These are phyloP conservation scores for Hyperoodon ampullatus DNA, from an alignment of 2,113 vertebrate species.

Conservation along the genomic window DNA sequence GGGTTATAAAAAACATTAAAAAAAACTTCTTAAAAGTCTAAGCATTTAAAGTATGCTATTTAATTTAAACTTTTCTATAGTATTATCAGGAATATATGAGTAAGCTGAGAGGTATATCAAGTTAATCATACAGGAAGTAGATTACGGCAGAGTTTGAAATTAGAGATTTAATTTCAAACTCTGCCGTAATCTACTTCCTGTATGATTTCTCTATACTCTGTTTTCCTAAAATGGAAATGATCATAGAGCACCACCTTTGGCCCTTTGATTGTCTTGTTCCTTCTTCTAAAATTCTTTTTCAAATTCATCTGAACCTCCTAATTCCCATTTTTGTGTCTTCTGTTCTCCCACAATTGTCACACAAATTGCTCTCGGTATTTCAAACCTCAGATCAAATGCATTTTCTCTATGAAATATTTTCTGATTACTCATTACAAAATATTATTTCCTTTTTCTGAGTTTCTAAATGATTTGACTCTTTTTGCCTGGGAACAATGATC, in stretches of 20 bases:
- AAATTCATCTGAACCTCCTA: background rate
- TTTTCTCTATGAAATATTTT: background rate
- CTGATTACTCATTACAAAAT: background rate
- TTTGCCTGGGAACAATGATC: background rate
- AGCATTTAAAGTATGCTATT: background rate
- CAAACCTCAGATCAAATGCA: background rate
- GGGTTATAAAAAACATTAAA: background rate
- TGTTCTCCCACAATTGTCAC: background rate
- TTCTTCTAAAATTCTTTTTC: background rate
- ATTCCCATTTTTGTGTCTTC: background rate
- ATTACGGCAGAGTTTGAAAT: background rate
- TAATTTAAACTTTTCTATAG: background rate
- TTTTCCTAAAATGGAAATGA: background rate
- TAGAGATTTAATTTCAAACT: no score
- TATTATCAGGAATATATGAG: background rate
- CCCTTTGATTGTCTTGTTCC: background rate
- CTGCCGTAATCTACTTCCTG: no score
- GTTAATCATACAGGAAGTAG: background rate
- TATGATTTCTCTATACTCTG: background rate
- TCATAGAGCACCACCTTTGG: background rate
- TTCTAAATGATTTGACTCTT: background rate
- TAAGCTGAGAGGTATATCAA: background rate
- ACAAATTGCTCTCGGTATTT: background rate
- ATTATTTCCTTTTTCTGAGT: background rate
- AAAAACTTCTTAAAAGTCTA: background rate